Percentiles rank a stretch among this genome's conserved stretches.
Conservation (phyloP, 2,888 invertebrate species). For the Ptychoptera albimana region DNA sequence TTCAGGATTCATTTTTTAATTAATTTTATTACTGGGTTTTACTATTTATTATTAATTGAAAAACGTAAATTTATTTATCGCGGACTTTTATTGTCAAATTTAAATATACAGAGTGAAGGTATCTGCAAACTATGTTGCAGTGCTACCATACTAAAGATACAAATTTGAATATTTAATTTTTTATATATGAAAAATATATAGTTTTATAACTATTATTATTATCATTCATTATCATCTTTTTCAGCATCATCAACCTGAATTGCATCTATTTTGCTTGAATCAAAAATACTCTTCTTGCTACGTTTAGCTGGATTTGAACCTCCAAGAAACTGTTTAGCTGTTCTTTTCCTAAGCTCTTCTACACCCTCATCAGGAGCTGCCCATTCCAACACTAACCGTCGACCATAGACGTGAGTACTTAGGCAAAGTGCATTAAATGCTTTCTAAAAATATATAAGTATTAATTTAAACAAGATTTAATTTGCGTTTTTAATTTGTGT, state of each 20-base stretch:
- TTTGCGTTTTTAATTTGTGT: too few relatives aligned
- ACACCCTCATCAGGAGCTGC: conserved; percentile 66
- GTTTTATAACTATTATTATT: background rate
- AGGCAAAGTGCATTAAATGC: conserved; percentile 87
- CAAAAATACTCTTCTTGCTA: conserved; percentile 33
- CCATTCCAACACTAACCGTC: conserved; percentile 92
- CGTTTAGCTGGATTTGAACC: conserved; percentile 23
- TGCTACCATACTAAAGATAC: too few relatives aligned
- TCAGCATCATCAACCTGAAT: conserved; percentile 12
- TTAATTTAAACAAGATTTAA: background rate
- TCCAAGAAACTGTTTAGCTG: conserved; percentile 48
- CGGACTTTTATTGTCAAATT: too few relatives aligned
- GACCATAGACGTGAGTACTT: conserved; percentile 95
- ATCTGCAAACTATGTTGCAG: too few relatives aligned
- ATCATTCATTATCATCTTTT: conserved; percentile 7
- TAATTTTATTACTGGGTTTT: too few relatives aligned
- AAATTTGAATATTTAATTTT: too few relatives aligned
- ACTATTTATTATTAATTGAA: too few relatives aligned
- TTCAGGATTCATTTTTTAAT: conserved; percentile 13
- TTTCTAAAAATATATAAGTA: conserved; percentile 37
- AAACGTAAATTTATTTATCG: too few relatives aligned
- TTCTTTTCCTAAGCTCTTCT: conserved; percentile 67
- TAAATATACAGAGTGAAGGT: too few relatives aligned
- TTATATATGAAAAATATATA: too few relatives aligned
- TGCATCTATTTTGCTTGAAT: conserved; percentile 15